These are phyloP conservation scores for Penaeus indicus DNA, from an alignment of 1,140 invertebrate species.

Conservation along the genomic window DNA sequence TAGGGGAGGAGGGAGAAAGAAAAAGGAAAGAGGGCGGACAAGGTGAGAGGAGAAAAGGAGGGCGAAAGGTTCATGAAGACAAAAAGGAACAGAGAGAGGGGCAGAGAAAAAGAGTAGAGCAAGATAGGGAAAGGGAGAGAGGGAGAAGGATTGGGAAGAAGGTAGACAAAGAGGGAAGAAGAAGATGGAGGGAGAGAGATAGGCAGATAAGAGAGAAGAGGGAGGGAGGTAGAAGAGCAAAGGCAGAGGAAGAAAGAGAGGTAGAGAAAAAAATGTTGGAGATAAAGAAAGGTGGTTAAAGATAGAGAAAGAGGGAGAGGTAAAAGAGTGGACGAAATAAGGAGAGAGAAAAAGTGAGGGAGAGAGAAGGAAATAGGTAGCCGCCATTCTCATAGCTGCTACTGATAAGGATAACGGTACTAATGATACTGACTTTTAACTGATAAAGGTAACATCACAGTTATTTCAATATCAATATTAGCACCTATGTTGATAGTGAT, in stretches of 20 bases:
- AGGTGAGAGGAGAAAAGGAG: background rate
- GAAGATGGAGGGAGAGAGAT: too few relatives aligned
- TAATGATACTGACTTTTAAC: background rate
- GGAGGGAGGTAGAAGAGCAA: too few relatives aligned
- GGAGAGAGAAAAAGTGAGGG: conserved; percentile 4
- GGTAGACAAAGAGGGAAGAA: too few relatives aligned
- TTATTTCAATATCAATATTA: background rate
- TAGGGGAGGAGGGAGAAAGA: background rate
- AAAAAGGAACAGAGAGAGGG: background rate
- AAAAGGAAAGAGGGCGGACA: background rate
- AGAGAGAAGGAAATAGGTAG: conserved; percentile 2
- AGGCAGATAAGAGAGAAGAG: too few relatives aligned
- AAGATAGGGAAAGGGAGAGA: too few relatives aligned
- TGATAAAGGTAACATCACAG: background rate
- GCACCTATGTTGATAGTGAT: too few relatives aligned
- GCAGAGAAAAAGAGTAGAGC: too few relatives aligned
- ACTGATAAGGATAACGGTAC: too few relatives aligned
- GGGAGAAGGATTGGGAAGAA: too few relatives aligned
- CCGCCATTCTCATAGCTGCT: too few relatives aligned
- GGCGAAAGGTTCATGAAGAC: too few relatives aligned
- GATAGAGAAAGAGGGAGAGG: background rate
- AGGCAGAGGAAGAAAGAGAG: background rate
- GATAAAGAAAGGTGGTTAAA: background rate
- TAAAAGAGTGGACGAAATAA: conserved; percentile 13
- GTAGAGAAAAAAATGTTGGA: background rate